A percentile compares a stretch with the other conserved stretches of the same genome.
These are phyloP conservation scores for Odontocolon sp. DNA, from an alignment of 2,888 invertebrate species.

Conservation along the genomic window DNA sequence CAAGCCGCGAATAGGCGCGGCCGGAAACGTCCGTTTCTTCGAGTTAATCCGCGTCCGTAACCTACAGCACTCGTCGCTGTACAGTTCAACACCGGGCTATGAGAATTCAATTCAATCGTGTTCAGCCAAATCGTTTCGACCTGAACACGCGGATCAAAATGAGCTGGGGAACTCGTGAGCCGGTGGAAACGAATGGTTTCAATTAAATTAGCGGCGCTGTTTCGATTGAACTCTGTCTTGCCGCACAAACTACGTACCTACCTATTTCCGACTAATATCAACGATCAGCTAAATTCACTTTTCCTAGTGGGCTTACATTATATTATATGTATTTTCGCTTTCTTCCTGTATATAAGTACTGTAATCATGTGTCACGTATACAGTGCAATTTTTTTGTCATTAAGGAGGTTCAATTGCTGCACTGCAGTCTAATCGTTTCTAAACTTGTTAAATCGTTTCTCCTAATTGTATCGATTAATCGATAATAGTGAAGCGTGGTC, in stretches of 20 bases:
- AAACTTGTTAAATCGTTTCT: too few relatives aligned
- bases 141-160: slow-evolving; percentile 1
- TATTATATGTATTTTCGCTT: too few relatives aligned
- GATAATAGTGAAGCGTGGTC: too few relatives aligned
- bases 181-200: slow-evolving; percentile 26
- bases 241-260: slow-evolving; percentile 1
- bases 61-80: slow-evolving; percentile 32
- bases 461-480: too few relatives aligned
- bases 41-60: slow-evolving; percentile 69
- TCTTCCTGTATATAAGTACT: too few relatives aligned
- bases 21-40: slow-evolving; percentile 76
- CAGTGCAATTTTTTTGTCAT: too few relatives aligned
- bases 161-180: slow-evolving; percentile 12
- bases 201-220: slow-evolving; percentile 45
- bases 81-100: slow-evolving; percentile 10
- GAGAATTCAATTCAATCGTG: slow-evolving; percentile 52
- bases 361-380: too few relatives aligned
- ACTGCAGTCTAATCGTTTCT: too few relatives aligned
- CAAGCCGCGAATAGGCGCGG: slow-evolving; percentile 70
- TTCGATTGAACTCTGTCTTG: slow-evolving; percentile 34
- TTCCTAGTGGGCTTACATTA: too few relatives aligned
- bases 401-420: too few relatives aligned
- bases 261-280: slow-evolving; percentile 18
- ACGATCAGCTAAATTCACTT: slow-evolving; percentile 32
- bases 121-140: slow-evolving; percentile 50